Evolutionary conservation across 2,113 vertebrate genomes (phyloP), one percentile per base, ranked within the genome.

Genomic region (Lycaon pictus): DNA sequence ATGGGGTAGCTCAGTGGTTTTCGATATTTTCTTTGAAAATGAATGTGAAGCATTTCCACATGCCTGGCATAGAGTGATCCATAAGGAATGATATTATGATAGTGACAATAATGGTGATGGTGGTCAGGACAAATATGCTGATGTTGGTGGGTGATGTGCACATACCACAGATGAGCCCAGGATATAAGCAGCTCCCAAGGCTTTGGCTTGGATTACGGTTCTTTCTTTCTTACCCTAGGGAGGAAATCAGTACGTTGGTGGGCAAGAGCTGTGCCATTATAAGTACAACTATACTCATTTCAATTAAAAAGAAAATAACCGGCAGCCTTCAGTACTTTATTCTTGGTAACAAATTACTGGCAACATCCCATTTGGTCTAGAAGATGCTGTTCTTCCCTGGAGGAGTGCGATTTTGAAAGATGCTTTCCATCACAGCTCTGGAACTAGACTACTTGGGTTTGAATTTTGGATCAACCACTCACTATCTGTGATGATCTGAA

Each of bases 11-110:
- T 60, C 22, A 55, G 0, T 55, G 51, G 43, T 67, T 85, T 93
- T 86, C 82, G 65, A 77, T 23, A 17, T 86, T 83, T 94, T 76
- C 55, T 93, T 65, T 37, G 62, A 74, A 80, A 55, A 58, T 1
- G 0, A 19, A 27, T 17, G 22, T 56, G 56, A 51, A 55, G 80
- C 23, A 19, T 62, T 29, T 7, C 32, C 37, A 19, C 4, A 2
- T 76, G 17, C 27, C 13, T 60, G 69, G 82, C 56, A 35, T 32
- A 55, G 29, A 32, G 19, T 3, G 37, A 37, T 62, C 11, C 0
- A 19, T 65, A n/a, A 27, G 11, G 12, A 10, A 2, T 56, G 11
- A 10, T 6, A 2, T 0, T 1, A 48, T 76, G 11, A 17, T 74
- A 16, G 15, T 71, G 62, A 48, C 74, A 35, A 20, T 69, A 3